phyloP scores from a whole-genome alignment of 2,888 invertebrate genomes.

The Agrochola macilenta region DNA sequence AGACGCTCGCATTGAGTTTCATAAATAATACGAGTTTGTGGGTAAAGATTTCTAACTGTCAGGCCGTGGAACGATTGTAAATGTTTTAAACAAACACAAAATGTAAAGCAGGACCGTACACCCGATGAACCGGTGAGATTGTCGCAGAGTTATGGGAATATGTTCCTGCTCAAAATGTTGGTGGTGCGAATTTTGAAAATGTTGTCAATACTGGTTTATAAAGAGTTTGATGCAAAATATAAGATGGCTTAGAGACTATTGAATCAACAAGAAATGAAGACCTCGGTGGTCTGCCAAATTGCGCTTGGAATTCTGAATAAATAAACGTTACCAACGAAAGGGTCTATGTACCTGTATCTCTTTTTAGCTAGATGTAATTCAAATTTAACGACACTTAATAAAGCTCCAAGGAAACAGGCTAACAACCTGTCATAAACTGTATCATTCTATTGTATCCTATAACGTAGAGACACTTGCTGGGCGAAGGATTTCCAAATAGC shows the following conservation, averaged over 20 bases:
- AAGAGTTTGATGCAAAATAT: slow-evolving; percentile 1
- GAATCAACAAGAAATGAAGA: neutral
- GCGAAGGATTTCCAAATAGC: slow-evolving; percentile 26
- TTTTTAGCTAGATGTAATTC: slow-evolving; percentile 12
- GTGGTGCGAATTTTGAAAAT: slow-evolving; percentile 53
- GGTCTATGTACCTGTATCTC: neutral
- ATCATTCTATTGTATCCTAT: slow-evolving; percentile 25
- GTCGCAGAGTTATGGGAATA: slow-evolving; percentile 54
- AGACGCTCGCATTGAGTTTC: slow-evolving; percentile 49
- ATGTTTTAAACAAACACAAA: slow-evolving; percentile 62
- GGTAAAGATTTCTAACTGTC: slow-evolving; percentile 68
- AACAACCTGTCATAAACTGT: slow-evolving; percentile 24
- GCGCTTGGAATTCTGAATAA: neutral
- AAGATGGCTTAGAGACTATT: neutral
- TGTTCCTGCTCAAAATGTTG: slow-evolving; percentile 52
- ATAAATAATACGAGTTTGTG: slow-evolving; percentile 71
- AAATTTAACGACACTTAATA: slow-evolving; percentile 21
- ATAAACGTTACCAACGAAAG: neutral
- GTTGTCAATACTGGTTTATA: slow-evolving; percentile 28
- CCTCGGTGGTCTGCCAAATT: neutral
- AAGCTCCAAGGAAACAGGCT: slow-evolving; percentile 4
- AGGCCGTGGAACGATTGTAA: slow-evolving; percentile 61
- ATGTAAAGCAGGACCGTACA: slow-evolving; percentile 60
- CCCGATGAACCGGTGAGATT: slow-evolving; percentile 62
- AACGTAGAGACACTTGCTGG: slow-evolving; percentile 20